These are phyloP conservation scores for Lanius ludovicianus DNA, from an alignment of 2,113 vertebrate species.

Conservation along the genomic window DNA sequence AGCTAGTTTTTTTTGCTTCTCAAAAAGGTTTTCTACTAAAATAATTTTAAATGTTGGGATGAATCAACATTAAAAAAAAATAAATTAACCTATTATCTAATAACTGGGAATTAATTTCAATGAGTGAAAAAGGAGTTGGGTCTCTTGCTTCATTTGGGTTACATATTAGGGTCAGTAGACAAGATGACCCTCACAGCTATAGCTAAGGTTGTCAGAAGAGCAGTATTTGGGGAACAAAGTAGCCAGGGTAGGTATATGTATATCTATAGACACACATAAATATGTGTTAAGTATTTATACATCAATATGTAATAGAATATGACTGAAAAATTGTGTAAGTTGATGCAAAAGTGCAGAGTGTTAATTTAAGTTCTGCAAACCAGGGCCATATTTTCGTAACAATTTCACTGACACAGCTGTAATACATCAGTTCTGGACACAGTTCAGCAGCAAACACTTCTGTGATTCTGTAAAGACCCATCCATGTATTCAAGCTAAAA, in stretches of 20 bases:
- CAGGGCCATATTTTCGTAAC: neutral
- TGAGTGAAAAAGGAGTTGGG: neutral
- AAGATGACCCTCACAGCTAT: neutral
- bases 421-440: neutral
- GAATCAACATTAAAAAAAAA: neutral
- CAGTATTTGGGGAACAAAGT: neutral
- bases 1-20: neutral
- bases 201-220: neutral
- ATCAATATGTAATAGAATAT: neutral
- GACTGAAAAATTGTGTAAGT: neutral
- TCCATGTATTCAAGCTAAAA: neutral
- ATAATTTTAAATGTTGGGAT: neutral
- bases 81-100: neutral
- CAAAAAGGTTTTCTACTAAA: neutral
- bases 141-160: neutral
- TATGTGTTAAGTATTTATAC: neutral
- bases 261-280: neutral
- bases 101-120: neutral
- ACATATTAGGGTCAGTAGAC: neutral
- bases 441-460: neutral
- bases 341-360: neutral
- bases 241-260: fast-evolving
- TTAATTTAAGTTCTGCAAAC: neutral
- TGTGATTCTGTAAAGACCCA: neutral
- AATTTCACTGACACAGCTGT: neutral